phyloP scores from a whole-genome alignment of 2,797 vertebrate genomes.

The Melanotaenia parkinsoni region DNA sequence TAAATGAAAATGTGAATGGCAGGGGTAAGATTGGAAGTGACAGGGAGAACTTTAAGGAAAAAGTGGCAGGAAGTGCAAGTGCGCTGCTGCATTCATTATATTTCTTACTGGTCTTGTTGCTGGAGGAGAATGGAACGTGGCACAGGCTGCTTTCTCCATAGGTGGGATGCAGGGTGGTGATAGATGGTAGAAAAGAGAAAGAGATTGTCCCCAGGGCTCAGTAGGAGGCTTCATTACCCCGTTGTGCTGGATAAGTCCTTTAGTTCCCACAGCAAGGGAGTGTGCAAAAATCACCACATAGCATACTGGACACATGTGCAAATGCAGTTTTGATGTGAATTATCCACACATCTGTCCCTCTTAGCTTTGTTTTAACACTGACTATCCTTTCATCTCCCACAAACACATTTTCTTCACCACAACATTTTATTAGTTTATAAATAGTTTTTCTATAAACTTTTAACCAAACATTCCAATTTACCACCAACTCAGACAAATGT shows the following conservation, averaged over 20 bases:
- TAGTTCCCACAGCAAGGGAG: slow-evolving; percentile 47
- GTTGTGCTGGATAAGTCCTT: slow-evolving; percentile 42
- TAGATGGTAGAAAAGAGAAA: slow-evolving; percentile 67
- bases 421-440: not conserved
- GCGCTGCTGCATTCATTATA: slow-evolving; percentile 18
- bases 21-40: slow-evolving; percentile 14
- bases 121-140: slow-evolving; percentile 47
- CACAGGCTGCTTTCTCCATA: slow-evolving; percentile 55
- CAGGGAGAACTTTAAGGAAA: slow-evolving; percentile 26
- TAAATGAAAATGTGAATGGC: slow-evolving; percentile 43
- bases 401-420: not conserved
- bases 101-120: slow-evolving; percentile 40
- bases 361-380: slow-evolving; percentile 10
- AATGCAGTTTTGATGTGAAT: slow-evolving; percentile 34
- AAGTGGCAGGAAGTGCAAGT: slow-evolving; percentile 23
- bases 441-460: slow-evolving; percentile 12
- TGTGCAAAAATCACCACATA: slow-evolving; percentile 36
- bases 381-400: slow-evolving; percentile 15
- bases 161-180: slow-evolving; percentile 62
- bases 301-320: slow-evolving; percentile 32
- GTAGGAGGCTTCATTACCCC: slow-evolving; percentile 73
- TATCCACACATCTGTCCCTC: slow-evolving; percentile 28
- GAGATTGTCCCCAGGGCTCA: slow-evolving; percentile 65
- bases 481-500: not conserved
- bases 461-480: slow-evolving; percentile 42